phyloP scores from a whole-genome alignment of 2,888 invertebrate species.

The Brachyptera putata region DNA sequence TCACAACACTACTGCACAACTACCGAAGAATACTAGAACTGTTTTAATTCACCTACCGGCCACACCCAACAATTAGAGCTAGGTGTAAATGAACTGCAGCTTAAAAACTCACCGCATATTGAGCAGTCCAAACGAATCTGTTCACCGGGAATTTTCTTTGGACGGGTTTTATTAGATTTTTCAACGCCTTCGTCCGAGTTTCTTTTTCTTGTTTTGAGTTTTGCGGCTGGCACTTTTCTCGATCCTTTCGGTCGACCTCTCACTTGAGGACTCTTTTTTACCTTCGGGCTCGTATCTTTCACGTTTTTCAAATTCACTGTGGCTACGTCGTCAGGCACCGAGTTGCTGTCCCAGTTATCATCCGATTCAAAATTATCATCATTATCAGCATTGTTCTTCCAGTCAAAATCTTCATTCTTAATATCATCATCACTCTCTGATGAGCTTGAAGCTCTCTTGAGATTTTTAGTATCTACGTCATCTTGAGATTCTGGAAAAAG shows the following conservation, averaged over 20 bases:
- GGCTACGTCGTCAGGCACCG: background rate
- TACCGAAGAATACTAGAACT: too few species aligned
- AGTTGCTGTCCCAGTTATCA: background rate
- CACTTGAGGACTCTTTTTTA: background rate
- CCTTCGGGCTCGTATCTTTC: too few species aligned
- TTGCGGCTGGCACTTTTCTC: background rate
- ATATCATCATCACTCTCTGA: slow-evolving; percentile 10
- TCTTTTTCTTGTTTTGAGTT: too few species aligned
- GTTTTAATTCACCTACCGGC: too few species aligned
- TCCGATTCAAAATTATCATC: slow-evolving; percentile 22
- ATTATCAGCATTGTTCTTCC: slow-evolving; percentile 25
- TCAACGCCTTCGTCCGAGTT: too few species aligned
- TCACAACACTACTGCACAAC: too few species aligned
- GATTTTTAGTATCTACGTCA: slow-evolving; percentile 1
- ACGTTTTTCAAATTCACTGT: background rate
- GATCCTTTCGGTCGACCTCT: background rate
- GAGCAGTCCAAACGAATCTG: slow-evolving; percentile 7
- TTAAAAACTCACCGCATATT: slow-evolving; percentile 14
- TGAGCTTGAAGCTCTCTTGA: background rate
- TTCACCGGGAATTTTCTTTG: background rate
- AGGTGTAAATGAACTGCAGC: too few species aligned
- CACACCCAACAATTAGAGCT: too few species aligned
- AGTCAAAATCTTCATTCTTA: slow-evolving; percentile 31
- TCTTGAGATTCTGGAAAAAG: background rate
- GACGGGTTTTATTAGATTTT: background rate